Evolutionary conservation across 2,888 invertebrate species (phyloP), one percentile per base, ranked within the genome.

Genomic region (Brachypalpus laphriformis): DNA sequence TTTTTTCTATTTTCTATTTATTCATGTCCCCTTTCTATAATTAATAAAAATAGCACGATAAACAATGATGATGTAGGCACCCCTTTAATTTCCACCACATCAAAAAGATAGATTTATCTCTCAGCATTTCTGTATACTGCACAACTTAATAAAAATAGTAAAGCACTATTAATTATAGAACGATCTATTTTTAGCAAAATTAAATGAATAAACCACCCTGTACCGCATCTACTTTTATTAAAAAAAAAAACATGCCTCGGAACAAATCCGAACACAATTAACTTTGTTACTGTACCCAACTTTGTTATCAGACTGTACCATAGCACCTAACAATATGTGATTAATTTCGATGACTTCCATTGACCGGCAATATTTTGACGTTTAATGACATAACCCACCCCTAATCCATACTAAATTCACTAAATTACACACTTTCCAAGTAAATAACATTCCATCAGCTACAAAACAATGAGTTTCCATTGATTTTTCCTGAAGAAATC

Each of bases 221-320:
- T n/a, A n/a, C n/a, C n/a, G n/a, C n/a, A n/a, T n/a, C n/a, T n/a
- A n/a, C n/a, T n/a, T 37, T n/a, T 37, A 37, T 7, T 6, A 28
- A 9, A 31, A 31, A 28, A 31, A 31, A 9, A 1, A 9, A 31
- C 37, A 16, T 14, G 28, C 8, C 4, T n/a, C n/a, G n/a, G n/a
- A n/a, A 9, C 11, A 6, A 25, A 25, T 25, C 2, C n/a, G 18
- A 5, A 49, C 11, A 49, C n/a, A 49, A 20, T 20, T 20, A 1
- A 11, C 3, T 25, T 7, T 2, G 8, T 3, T 14, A n/a, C 18
- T 16, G 56, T 11, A 9, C 9, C 0, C 18, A 3, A 63, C 18
- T 63, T 63, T 63, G 45, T n/a, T n/a, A 7, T 16, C 63, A 63
- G 47, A 63, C 63, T 63, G 63, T 63, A 63, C 45, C 18, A 1